Evolutionary conservation across 1,140 invertebrate genomes (phyloP), one percentile per base, ranked within the genome.

Genomic region (Drosophila albomicans): DNA sequence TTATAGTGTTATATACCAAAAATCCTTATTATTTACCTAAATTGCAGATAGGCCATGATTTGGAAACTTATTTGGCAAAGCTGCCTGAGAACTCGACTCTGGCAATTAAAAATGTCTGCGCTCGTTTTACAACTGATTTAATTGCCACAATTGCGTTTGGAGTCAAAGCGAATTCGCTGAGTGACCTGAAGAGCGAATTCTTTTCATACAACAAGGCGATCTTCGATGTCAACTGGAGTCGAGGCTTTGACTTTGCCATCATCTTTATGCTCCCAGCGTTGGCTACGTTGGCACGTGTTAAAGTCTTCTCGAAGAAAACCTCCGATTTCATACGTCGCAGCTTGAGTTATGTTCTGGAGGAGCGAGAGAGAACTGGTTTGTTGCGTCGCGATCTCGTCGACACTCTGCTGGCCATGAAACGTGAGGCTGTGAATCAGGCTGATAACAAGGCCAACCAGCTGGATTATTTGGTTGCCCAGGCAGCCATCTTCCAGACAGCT

Each of bases 401-500:
- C 68, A 45, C 91, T 6, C 62, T 94, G 3, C 69, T 94, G 15
- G 78, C 93, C 3, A 67, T 94, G 2, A 93, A 78, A 5, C 78
- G 78, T 0, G 63, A 91, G 10, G 79, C 90, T 3, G 75, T 70
- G 3, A 67, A 64, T 6, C 56, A 78, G 41, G 59, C 49, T 0
- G 77, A 79, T 0, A 57, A 70, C 38, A 57, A 25, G 16, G 61
- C 68, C 5, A 51, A 70, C 0, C 57, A 78, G 51, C 15, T 79
- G 25, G 91, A 92, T 25, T 81, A 72, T 67, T 94, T 96, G 87
- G 93, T 95, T 5, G 94, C 95, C 5, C 95, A 96, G 85, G 95
- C 94, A 0, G 95, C 95, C 11, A 93, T 95, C 3, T 96, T 97
- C 73, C 96, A 96, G 68, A 91, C 95, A 1, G 96, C 96, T 30